Base-by-base conservation (phyloP, 1,140 invertebrate species). In the Eumaeus atala region DNA sequence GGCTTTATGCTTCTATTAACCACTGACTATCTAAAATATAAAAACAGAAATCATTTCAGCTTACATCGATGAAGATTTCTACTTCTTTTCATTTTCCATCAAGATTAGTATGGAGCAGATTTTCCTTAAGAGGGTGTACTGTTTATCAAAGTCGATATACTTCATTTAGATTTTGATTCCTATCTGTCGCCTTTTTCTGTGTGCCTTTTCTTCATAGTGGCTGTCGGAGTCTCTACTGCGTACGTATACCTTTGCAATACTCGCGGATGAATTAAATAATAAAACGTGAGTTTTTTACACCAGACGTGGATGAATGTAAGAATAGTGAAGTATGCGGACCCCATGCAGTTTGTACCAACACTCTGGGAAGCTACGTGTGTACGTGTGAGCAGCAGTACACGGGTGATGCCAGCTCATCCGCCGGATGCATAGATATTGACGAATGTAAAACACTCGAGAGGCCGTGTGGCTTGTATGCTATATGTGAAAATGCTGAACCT, bases 271-370 rank as follows among this genome's bases (percentile, higher is more conserved):
- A 53, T 36, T 17, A 55, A 70, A 54, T 82, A 78, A 77, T 82
- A 70, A 77, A 75, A 77, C 64, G 52, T 76, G 61, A 75, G 72
- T 85, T 87, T 87, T 67, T 85, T 83, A 70, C 57, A 73, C 79
- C 89, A 96, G 95, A 96, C 92, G 90, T 96, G 85, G 94, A 97
- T 89, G 95, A 96, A 90, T 96, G 95, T 88, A 90, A 92, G 77
- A 91, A 90, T 84, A 95, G 92, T 84, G 59, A 74, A 54, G 93
- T 94, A 33, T 97, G 96, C 82, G 94, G 95, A 66, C 90, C 90
- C 66, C 95, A 97, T 74, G 94, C 95, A 17, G 87, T 93, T 51
- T 98, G 96, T 82, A 93, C 91, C 62, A 95, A 97, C 80, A 96
- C 94, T 16, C 79, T 94, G 44, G 96, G 96, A 49, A 95, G 95